phyloP scores from a whole-genome alignment of 2,888 invertebrate genomes.

The Tenthredo amoena region DNA sequence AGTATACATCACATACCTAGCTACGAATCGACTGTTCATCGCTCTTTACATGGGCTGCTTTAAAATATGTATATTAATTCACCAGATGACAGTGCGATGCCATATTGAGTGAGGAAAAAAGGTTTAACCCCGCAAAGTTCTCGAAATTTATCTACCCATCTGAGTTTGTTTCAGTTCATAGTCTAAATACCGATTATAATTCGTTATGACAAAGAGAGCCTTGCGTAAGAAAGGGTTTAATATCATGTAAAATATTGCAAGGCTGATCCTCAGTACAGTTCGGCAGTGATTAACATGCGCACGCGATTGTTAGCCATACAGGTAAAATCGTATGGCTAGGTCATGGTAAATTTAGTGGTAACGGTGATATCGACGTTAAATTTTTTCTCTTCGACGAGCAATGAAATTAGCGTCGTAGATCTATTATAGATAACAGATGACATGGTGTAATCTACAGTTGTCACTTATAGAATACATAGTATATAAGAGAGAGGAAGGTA shows the following conservation, averaged over 20 bases:
- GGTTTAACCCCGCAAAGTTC: neutral
- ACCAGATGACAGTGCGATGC: neutral
- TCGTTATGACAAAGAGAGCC: neutral
- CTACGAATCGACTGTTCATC: neutral
- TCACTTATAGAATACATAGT: no score
- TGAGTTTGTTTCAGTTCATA: neutral
- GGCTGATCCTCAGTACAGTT: slow-evolving; percentile 91
- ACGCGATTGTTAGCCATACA: slow-evolving; percentile 89
- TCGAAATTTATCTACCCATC: neutral
- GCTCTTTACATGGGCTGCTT: neutral
- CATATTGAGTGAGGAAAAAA: neutral
- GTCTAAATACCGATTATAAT: neutral
- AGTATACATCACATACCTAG: neutral
- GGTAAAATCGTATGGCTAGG: slow-evolving; percentile 89
- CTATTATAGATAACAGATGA: slow-evolving; percentile 75
- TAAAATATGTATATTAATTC: slow-evolving; percentile 13
- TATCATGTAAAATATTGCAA: slow-evolving; percentile 76
- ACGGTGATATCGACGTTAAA: slow-evolving; percentile 90
- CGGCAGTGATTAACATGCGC: slow-evolving; percentile 91
- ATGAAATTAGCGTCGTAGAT: slow-evolving; percentile 95
- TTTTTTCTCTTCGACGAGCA: slow-evolving; percentile 93
- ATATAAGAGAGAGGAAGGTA: no score
- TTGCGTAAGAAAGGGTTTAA: neutral
- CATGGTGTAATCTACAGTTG: no score
- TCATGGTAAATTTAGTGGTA: slow-evolving; percentile 83